Conservation (phyloP, 2,797 vertebrate species). For the Sandelia bainsii region DNA sequence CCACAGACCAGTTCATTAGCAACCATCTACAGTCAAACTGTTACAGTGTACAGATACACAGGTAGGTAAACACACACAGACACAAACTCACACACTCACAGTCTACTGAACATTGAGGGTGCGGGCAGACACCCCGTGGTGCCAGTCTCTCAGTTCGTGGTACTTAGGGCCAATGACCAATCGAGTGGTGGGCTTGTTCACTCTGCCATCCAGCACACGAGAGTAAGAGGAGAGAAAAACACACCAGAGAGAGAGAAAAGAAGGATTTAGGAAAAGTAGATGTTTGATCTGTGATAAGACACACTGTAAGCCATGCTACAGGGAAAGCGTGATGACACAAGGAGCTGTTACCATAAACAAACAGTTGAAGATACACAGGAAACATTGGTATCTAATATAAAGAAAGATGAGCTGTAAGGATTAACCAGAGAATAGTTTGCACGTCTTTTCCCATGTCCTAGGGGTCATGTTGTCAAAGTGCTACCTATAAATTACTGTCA, state of each 20-base stretch:
- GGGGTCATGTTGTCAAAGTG: slow-evolving; percentile 15
- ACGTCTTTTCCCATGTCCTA: background rate
- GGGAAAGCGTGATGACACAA: slow-evolving; percentile 3
- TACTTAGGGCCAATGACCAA: slow-evolving; percentile 94
- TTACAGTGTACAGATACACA: slow-evolving; percentile 24
- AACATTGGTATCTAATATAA: background rate
- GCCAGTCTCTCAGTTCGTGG: slow-evolving; percentile 97
- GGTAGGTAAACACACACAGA: slow-evolving; percentile 25
- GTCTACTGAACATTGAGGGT: slow-evolving; percentile 96
- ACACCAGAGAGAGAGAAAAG: slow-evolving; percentile 44
- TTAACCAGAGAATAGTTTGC: background rate
- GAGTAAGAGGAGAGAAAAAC: slow-evolving; percentile 31
- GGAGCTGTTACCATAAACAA: background rate
- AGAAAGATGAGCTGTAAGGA: background rate
- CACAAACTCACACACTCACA: slow-evolving; percentile 31
- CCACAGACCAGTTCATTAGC: slow-evolving; percentile 10
- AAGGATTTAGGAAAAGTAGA: slow-evolving; percentile 37
- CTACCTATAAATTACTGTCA: slow-evolving; percentile 9
- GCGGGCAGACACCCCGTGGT: slow-evolving; percentile 98
- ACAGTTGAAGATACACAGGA: slow-evolving; percentile 21
- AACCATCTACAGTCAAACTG: slow-evolving; percentile 25
- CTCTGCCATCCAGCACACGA: slow-evolving; percentile 79
- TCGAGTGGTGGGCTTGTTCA: slow-evolving; percentile 88
- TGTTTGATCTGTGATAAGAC: slow-evolving; percentile 1
- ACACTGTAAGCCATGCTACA: slow-evolving; percentile 46